Percentiles rank a stretch among this genome's conserved stretches.
Evolutionary conservation across 2,888 invertebrate genomes (phyloP).

Genomic region (Formica aserva): DNA sequence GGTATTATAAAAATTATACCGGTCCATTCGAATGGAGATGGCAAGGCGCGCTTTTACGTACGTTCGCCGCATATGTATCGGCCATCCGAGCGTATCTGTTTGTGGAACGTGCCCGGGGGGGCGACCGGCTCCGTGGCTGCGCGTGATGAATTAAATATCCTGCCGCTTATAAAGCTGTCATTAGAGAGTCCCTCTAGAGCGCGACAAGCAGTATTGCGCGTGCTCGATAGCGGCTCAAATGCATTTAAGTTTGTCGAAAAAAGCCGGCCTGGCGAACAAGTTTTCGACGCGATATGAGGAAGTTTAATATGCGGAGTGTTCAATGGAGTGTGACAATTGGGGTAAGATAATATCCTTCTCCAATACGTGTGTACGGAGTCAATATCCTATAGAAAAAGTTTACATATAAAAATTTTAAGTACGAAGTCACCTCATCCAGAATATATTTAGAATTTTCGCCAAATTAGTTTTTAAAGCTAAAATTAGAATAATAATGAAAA

Average conservation of each 20-base stretch:
- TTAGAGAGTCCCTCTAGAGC: conserved; percentile 14
- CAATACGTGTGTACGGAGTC: neutral
- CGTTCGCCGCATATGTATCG: conserved; percentile 45
- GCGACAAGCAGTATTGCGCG: conserved; percentile 6
- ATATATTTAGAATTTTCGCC: neutral
- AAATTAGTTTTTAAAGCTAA: neutral
- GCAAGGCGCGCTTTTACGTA: conserved; percentile 37
- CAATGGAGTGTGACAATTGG: conserved; percentile 3
- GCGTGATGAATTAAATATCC: conserved; percentile 57
- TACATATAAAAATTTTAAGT: neutral
- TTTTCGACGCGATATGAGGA: neutral
- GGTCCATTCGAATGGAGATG: conserved; percentile 48
- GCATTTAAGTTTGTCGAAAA: conserved; percentile 21
- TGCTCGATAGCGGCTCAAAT: conserved; percentile 9
- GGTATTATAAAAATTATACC: conserved; percentile 49
- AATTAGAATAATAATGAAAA: neutral
- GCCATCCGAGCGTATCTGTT: conserved; percentile 33
- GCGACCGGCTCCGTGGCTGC: neutral
- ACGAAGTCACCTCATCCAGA: neutral
- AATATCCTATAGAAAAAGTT: neutral
- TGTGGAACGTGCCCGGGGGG: conserved; percentile 39
- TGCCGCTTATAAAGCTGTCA: conserved; percentile 45
- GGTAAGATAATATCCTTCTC: neutral
- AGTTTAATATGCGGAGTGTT: neutral
- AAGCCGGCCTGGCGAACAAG: neutral